Evolutionary conservation across 2,797 vertebrate genomes (phyloP), one percentile per base, ranked within the genome.

Genomic region (Simalia tracyae): DNA sequence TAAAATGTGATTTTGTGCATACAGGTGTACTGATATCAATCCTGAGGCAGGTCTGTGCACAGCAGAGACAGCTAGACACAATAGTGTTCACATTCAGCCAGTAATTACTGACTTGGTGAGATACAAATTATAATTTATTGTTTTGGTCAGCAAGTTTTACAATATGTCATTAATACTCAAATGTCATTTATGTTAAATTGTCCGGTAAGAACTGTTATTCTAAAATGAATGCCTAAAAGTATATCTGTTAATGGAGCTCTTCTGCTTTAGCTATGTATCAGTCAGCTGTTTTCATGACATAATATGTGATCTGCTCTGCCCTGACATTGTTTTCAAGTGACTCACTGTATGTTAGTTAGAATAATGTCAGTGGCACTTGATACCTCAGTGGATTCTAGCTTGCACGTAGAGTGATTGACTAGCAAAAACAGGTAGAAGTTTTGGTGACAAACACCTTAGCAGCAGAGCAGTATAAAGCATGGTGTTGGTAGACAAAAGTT

Each of bases 11-110:
- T 92, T 66, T 91, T 94, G 93, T 93, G 8, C 5, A 94, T 91
- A 86, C 54, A 99, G 99, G 56, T 99, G 99, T 96, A 99, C 99
- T 3, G 99, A 99, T 92, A 97, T 99, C 94, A 99, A 99, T 91
- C 98, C 98, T 0, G 94, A 96, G 42, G 99, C 99, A 57, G 98
- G 98, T 26, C 96, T 95, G 28, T 99, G 99, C 95, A 99, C 98
- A 0, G 93, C 97, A 61, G 97, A 98, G 96, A 99, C 99, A 0
- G 98, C 98, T 31, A 96, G 93, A 42, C 96, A 97, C 61, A 99
- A 99, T 94, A 88, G 63, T 0, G 98, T 98, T 6, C 93, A 97
- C 2, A 96, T 99, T 93, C 98, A 99, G 90, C 98, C 99, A 1
- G 36, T 99, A 64, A 90, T 99, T 95, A 99, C 98, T 42, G 98